Percentiles rank a stretch among this genome's conserved stretches.
These are phyloP conservation scores for Bostrychus sinensis DNA, from an alignment of 2,113 vertebrate species.

Conservation along the genomic window DNA sequence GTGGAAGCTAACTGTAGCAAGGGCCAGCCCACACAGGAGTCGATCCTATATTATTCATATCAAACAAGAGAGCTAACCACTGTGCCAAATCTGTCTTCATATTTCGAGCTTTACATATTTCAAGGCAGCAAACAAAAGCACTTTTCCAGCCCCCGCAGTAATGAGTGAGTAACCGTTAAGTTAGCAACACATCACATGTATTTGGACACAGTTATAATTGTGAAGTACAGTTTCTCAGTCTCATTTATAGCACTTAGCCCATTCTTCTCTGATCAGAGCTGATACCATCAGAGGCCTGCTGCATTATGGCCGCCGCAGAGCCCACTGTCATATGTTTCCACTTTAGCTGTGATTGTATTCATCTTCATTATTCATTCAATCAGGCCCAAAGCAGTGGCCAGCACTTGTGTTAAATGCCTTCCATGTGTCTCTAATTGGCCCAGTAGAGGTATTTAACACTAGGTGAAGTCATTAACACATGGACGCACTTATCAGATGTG, in stretches of 20 bases:
- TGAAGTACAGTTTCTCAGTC: not conserved
- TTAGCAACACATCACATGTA: too few relatives aligned
- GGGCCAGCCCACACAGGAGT: too few relatives aligned
- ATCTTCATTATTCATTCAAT: conserved; percentile 89
- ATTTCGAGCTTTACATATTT: too few relatives aligned
- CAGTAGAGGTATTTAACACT: conserved; percentile 65
- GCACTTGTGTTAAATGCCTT: conserved; percentile 86
- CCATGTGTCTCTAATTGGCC: conserved; percentile 86
- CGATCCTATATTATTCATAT: too few relatives aligned
- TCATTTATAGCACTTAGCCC: conserved; percentile 5
- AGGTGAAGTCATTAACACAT: conserved; percentile 76
- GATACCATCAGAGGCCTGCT: conserved; percentile 73
- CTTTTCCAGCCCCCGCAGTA: too few relatives aligned
- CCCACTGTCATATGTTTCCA: conserved; percentile 89
- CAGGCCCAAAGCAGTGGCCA: conserved; percentile 87
- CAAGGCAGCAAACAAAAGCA: too few relatives aligned
- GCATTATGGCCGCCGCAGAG: conserved; percentile 83
- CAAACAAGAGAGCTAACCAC: too few relatives aligned
- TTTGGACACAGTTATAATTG: too few relatives aligned
- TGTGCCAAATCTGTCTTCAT: too few relatives aligned
- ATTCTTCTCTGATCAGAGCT: conserved; percentile 29
- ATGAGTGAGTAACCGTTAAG: too few relatives aligned
- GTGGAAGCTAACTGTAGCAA: too few relatives aligned
- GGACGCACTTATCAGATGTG: conserved; percentile 64
- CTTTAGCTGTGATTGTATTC: conserved; percentile 93